Conservation (phyloP, 2,113 vertebrate genomes). For the Mustelus asterias region DNA sequence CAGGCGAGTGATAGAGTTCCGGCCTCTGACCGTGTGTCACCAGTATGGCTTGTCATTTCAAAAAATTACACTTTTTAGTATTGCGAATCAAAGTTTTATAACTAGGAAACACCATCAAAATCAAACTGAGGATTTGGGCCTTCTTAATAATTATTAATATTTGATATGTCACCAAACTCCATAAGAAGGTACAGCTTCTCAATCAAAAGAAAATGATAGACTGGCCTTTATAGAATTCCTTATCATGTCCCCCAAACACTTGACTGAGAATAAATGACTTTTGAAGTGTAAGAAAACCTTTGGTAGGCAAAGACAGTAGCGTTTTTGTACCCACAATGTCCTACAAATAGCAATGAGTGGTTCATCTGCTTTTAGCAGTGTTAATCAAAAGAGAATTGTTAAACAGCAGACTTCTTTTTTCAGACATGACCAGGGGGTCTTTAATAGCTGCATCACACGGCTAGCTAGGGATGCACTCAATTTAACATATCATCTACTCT, state of each 20-base stretch:
- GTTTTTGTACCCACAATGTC: background rate
- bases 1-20: no score
- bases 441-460: background rate
- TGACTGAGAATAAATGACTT: background rate
- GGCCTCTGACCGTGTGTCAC: background rate
- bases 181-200: background rate
- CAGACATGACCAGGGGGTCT: background rate
- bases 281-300: background rate
- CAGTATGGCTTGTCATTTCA: background rate
- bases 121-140: background rate
- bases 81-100: background rate
- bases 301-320: background rate
- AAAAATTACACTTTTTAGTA: background rate
- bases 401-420: background rate
- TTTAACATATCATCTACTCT: background rate
- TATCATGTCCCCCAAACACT: background rate
- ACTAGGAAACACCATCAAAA: background rate
- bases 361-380: background rate
- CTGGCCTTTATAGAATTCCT: background rate
- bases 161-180: background rate
- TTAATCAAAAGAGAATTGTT: background rate
- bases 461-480: background rate
- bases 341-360: background rate
- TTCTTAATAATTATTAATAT: background rate
- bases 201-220: background rate